Conservation (phyloP, 2,113 vertebrate species). For the Podocnemis expansa region DNA sequence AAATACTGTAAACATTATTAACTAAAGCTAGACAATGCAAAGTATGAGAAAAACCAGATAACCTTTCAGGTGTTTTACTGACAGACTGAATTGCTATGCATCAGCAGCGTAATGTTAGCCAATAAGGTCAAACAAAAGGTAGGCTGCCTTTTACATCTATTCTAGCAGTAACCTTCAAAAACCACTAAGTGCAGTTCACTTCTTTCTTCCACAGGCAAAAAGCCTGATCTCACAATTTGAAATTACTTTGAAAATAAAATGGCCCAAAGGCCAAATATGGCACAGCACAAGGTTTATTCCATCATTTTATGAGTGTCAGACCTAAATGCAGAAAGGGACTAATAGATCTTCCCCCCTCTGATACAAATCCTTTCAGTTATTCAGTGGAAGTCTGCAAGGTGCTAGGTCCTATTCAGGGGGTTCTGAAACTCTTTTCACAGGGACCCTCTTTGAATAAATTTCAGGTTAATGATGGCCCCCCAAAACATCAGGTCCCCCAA, state of each 20-base stretch:
- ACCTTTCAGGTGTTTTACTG: background rate
- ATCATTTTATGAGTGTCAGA: background rate
- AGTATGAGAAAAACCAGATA: conserved; percentile 29
- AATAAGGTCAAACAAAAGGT: fast-evolving
- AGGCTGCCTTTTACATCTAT: background rate
- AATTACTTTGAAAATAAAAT: background rate
- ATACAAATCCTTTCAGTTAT: background rate
- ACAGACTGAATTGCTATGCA: background rate
- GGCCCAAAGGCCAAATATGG: background rate
- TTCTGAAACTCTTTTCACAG: too few species aligned
- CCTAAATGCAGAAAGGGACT: background rate
- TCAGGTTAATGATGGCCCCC: too few species aligned
- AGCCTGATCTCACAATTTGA: background rate
- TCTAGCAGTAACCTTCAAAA: background rate
- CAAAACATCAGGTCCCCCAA: too few species aligned
- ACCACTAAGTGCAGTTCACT: background rate
- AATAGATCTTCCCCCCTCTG: background rate
- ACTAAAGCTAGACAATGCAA: background rate
- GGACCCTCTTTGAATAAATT: too few species aligned
- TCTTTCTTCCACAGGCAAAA: background rate
- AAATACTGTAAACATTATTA: conserved; percentile 17
- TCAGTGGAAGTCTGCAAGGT: background rate
- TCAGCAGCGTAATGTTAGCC: background rate
- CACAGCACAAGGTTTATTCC: background rate
- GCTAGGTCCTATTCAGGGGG: background rate